Percentiles rank a stretch among this genome's conserved stretches.
Conservation (phyloP, 2,113 vertebrate genomes). For the Oophaga pumilio region DNA sequence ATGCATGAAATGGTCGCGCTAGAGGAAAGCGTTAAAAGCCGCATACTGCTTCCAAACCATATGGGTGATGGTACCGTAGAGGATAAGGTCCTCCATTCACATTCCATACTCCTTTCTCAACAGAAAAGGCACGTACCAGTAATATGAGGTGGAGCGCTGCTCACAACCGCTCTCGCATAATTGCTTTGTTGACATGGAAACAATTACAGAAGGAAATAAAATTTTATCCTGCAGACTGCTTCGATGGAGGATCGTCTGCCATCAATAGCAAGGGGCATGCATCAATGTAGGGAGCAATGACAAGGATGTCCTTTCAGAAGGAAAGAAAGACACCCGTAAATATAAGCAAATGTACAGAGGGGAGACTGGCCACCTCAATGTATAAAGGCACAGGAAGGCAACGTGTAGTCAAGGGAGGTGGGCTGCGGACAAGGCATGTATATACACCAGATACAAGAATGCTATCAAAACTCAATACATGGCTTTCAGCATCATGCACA, state of each 20-base stretch:
- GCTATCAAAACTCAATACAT: no score
- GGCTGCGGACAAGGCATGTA: no score
- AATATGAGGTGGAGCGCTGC: neutral
- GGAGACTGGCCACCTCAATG: no score
- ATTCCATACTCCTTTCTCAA: neutral
- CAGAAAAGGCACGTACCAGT: neutral
- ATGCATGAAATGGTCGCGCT: no score
- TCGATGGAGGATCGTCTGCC: neutral
- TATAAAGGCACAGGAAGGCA: no score
- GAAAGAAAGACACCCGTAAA: neutral
- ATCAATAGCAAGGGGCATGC: neutral
- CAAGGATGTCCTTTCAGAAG: constrained; percentile 5
- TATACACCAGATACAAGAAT: no score
- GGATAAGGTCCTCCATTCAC: neutral
- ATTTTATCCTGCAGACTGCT: neutral
- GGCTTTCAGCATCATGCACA: no score
- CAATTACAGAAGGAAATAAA: constrained; percentile 1
- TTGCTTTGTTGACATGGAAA: constrained; percentile 25
- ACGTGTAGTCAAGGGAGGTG: no score
- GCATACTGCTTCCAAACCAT: no score
- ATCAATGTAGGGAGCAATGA: neutral
- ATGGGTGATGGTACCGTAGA: neutral
- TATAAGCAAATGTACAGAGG: neutral
- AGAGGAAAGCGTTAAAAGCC: no score
- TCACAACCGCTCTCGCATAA: neutral